A percentile compares a stretch with the other conserved stretches of the same genome.
Evolutionary conservation across 1,140 invertebrate species (phyloP).

Genomic region (Diorhabda carinulata): DNA sequence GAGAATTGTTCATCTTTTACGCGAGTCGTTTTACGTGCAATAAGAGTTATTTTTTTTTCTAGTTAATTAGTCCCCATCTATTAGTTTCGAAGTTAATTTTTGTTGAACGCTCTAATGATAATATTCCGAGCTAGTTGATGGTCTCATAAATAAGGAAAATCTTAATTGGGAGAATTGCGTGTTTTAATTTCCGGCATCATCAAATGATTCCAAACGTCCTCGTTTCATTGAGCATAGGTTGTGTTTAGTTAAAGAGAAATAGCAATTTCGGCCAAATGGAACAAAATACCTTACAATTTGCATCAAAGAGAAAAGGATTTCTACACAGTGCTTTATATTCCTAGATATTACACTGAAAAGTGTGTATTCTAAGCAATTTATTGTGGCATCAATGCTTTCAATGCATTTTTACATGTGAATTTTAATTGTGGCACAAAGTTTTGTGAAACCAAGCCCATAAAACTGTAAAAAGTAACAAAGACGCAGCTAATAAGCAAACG

Average conservation of each 20-base stretch:
- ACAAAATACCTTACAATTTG: not conserved
- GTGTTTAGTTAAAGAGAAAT: not conserved
- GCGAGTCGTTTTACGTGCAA: no score
- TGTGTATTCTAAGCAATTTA: no score
- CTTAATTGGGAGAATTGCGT: constrained; percentile 2
- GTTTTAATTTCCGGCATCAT: constrained; percentile 2
- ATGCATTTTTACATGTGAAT: no score
- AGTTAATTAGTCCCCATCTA: not conserved
- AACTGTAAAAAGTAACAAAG: no score
- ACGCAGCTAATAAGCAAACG: no score
- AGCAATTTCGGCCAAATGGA: constrained; percentile 2
- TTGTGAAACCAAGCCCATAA: no score
- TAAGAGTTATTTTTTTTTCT: not conserved
- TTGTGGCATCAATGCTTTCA: no score
- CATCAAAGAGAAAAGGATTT: not conserved
- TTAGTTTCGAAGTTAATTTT: constrained; percentile 1
- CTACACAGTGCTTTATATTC: not conserved
- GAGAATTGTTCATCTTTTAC: no score
- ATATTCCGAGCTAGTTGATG: not conserved
- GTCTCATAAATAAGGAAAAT: constrained; percentile 1
- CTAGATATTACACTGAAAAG: not conserved
- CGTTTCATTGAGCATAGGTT: not conserved
- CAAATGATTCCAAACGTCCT: constrained; percentile 2
- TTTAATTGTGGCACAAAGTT: no score
- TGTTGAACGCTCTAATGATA: not conserved